Base-by-base conservation (phyloP, 2,797 vertebrate genomes). In the Cichlasoma orientale region DNA sequence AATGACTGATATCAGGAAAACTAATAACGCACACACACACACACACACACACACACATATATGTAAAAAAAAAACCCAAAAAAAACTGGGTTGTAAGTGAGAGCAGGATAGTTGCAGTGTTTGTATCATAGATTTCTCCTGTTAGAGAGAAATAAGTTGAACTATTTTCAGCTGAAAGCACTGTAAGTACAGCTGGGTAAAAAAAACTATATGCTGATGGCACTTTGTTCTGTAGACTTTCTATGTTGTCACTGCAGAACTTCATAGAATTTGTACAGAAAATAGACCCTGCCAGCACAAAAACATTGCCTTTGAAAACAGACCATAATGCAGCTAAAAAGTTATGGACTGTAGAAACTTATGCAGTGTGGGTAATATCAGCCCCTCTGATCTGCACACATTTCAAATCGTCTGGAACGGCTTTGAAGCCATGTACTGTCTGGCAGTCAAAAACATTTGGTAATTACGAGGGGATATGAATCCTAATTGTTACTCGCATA, bases 381-480 rank as follows among this genome's bases (percentile, higher is more conserved):
- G 1, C 36, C n/a, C 4, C 18, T 74, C 69, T 56, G 54, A 78
- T 74, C 63, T 72, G 56, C 31, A 2, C 68, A 74, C 74, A 55
- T 19, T 68, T 57, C 63, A 72, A 74, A 85, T 88, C 23, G 5
- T 56, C 68, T 80, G 82, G 61, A 87, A 82, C 77, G 79, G 76
- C 75, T 86, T 82, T 71, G 73, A 76, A 80, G 73, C 75, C 71
- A 23, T 78, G 72, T 78, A 31, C 84, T 72, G 56, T 74, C 56
- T 75, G 77, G 23, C 53, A 86, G 80, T 86, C 80, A 83, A 88
- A 77, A 88, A 77, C 82, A 86, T 86, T 87, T 84, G 83, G 77
- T 87, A 79, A 89, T 86, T 91, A 86, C 56, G 54, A 86, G 79
- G 66, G 84, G 74, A 80, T 83, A 59, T 74, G 74, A 80, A 71